Evolutionary conservation across 2,888 invertebrate genomes (phyloP).

Genomic region (Phaonia tiefii): DNA sequence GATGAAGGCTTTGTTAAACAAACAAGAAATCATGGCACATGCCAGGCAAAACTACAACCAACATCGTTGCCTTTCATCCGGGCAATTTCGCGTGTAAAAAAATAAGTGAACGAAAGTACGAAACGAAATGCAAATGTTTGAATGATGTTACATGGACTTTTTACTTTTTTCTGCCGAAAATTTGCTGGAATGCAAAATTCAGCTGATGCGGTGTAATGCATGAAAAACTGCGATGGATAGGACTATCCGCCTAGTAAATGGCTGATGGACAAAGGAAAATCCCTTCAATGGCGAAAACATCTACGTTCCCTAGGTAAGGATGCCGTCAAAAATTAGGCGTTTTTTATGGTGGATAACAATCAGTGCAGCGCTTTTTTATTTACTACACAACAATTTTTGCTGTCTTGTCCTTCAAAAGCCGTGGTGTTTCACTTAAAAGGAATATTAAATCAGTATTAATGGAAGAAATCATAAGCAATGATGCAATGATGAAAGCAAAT

Average conservation of each 20-base stretch:
- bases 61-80: constrained; percentile 15
- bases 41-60: neutral
- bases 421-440: no score
- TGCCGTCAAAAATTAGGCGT: no score
- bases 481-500: no score
- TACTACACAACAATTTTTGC: no score
- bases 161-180: neutral
- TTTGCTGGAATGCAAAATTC: constrained; percentile 11
- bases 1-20: constrained; percentile 20
- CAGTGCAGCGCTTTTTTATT: no score
- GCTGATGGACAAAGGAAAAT: neutral
- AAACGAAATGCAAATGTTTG: constrained; percentile 3
- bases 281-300: constrained; percentile 2
- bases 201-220: constrained; percentile 8
- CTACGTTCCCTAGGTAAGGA: no score
- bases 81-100: constrained; percentile 12
- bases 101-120: constrained; percentile 6
- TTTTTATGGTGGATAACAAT: no score
- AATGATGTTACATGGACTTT: constrained; percentile 19
- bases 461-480: no score
- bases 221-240: neutral
- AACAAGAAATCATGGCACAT: constrained; percentile 22
- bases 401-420: no score
- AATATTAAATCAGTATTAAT: no score
- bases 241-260: neutral